These are phyloP conservation scores for Myotis pilosus DNA, from an alignment of 2,797 vertebrate species.

Conservation along the genomic window DNA sequence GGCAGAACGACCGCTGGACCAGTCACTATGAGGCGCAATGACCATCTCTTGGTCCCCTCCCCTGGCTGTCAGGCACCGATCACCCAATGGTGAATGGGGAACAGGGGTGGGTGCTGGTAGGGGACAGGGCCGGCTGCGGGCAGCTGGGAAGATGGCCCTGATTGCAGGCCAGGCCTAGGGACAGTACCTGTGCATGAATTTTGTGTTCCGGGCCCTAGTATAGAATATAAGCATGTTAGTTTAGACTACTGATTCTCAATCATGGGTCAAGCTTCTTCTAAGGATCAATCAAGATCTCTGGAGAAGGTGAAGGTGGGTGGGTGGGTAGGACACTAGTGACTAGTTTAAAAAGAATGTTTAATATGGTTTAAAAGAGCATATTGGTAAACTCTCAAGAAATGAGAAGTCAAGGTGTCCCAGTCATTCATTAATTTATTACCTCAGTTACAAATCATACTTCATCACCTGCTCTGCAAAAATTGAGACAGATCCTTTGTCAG, in stretches of 20 bases:
- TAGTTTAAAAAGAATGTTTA: neutral
- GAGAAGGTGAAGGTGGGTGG: neutral
- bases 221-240: neutral
- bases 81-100: no score
- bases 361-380: neutral
- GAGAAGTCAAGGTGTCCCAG: neutral
- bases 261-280: neutral
- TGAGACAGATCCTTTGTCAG: neutral
- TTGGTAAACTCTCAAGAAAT: neutral
- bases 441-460: neutral
- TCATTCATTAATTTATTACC: neutral
- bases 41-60: no score
- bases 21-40: no score
- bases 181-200: neutral
- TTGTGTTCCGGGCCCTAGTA: no score
- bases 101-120: no score
- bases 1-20: no score
- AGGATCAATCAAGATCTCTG: neutral
- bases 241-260: neutral
- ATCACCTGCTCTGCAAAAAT: slow-evolving; percentile 7
- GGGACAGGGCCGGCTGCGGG: no score
- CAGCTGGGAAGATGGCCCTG: no score
- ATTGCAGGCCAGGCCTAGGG: no score
- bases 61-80: no score
- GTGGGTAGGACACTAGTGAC: neutral